Percentiles rank a stretch among this genome's conserved stretches.
These are phyloP conservation scores for Homarus americanus DNA, from an alignment of 1,140 invertebrate genomes.

Conservation along the genomic window DNA sequence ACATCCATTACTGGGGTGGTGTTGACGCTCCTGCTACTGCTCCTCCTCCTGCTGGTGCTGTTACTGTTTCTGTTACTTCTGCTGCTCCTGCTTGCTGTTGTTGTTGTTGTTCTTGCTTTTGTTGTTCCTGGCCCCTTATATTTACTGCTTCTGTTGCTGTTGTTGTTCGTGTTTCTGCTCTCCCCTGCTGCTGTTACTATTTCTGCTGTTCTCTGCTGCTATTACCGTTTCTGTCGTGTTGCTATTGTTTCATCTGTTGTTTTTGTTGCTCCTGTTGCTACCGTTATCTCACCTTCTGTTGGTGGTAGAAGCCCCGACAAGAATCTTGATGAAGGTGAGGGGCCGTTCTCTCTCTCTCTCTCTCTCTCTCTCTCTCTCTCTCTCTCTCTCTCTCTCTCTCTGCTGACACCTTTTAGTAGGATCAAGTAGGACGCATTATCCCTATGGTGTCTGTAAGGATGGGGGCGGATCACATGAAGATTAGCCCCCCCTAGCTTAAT, in stretches of 20 bases:
- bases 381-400: neutral
- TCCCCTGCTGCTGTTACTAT: neutral
- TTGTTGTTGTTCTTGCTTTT: neutral
- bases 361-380: neutral
- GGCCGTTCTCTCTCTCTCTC: too few relatives aligned
- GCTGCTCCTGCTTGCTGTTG: neutral
- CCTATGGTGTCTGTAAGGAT: too few relatives aligned
- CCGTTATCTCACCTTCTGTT: neutral
- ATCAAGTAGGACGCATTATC: too few relatives aligned
- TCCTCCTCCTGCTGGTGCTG: neutral
- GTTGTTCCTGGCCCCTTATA: neutral
- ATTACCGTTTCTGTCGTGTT: neutral
- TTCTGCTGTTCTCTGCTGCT: neutral
- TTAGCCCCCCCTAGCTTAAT: too few relatives aligned
- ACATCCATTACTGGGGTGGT: conserved; percentile 58
- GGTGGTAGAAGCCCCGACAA: too few relatives aligned
- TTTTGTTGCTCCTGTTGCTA: neutral
- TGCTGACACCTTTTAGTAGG: conserved; percentile 4
- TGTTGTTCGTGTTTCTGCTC: neutral
- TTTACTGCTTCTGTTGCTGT: neutral
- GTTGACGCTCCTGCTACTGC: neutral
- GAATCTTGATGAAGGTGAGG: too few relatives aligned
- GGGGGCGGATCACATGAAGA: too few relatives aligned
- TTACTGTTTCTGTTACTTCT: neutral
- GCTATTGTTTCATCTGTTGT: neutral